Conservation (phyloP, 1,140 invertebrate species). For the Carposina sasakii region DNA sequence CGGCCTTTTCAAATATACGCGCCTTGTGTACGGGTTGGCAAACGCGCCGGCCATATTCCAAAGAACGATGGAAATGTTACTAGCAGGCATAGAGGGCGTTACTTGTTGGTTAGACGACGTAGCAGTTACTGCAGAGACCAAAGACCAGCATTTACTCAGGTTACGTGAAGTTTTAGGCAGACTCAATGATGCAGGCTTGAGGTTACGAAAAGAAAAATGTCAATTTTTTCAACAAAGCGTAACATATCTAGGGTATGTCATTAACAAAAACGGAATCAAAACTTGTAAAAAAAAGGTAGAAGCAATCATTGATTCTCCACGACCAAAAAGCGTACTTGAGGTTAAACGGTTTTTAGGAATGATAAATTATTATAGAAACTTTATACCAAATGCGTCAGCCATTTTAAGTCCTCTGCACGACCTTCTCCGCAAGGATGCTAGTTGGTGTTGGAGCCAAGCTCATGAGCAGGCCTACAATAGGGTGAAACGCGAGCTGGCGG, state of each 20-base stretch:
- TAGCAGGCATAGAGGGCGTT: neutral
- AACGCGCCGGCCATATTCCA: neutral
- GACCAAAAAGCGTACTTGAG: conserved; percentile 39
- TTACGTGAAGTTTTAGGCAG: neutral
- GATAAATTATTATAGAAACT: conserved; percentile 58
- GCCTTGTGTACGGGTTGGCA: conserved; percentile 15
- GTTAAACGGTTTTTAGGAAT: conserved; percentile 58
- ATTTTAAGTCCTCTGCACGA: conserved; percentile 34
- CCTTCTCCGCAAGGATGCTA: conserved; percentile 23
- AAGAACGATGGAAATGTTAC: neutral
- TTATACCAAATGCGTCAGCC: conserved; percentile 43
- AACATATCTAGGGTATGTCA: neutral
- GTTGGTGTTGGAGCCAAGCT: conserved; percentile 24
- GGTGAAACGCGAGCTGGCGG: conserved; percentile 32
- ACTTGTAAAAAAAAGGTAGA: neutral
- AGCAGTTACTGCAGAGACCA: neutral
- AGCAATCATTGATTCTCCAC: conserved; percentile 17
- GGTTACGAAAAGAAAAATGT: neutral
- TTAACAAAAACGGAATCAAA: neutral
- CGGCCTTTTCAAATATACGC: conserved; percentile 24
- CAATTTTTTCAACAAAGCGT: neutral
- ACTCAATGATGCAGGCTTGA: neutral
- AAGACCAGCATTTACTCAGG: neutral
- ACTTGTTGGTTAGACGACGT: neutral
- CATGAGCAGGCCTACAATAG: conserved; percentile 29